Base-by-base conservation (phyloP, 2,888 invertebrate species). In the Zhengitettix transpicula region DNA sequence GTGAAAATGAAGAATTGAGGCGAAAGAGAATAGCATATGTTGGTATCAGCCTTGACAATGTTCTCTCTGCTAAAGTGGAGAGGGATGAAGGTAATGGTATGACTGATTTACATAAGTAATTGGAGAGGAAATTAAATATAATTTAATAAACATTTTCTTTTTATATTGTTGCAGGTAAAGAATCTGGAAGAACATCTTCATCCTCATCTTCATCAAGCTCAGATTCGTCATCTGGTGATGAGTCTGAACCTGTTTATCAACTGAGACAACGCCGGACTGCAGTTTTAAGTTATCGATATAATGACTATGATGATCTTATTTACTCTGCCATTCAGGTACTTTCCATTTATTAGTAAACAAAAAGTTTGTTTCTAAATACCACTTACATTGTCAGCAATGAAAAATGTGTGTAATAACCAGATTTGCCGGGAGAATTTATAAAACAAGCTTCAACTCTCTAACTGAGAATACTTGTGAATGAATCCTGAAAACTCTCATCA, bases 271-370 rank as follows among this genome's bases (percentile, higher is more conserved):
- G 94, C 16, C 77, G 85, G 0, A 84, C 86, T 69, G 82, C 89
- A 65, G 67, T 71, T 28, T 86, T 91, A 60, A 90, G 87, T 71
- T 87, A 89, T 69, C 82, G 87, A 64, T 87, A 94, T 67, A 89
- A 90, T 70, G 96, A 97, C 72, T 98, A 90, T 75, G 98, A 98
- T 71, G 89, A 95, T 42, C 82, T 97, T 71, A 97, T 98, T 67
- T 89, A 92, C 71, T 91, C 90, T 52, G 97, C 97, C 11, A 85
- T 92, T 65, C 83, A 84, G 75, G 83, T 81, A 67, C 28, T 47
- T 40, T 12, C 12, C 41, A n/a, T 55, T 42, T 47, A 47, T 14
- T 55, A n/a, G 40, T 15, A 42, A 15, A 42, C 14, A 42, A 55
- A 55, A 28, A 28, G 28, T 28, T 28, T 28, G 28, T 5, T 28